Base-by-base conservation (phyloP, 2,888 invertebrate genomes). In the Cyrtodaria siliqua region DNA sequence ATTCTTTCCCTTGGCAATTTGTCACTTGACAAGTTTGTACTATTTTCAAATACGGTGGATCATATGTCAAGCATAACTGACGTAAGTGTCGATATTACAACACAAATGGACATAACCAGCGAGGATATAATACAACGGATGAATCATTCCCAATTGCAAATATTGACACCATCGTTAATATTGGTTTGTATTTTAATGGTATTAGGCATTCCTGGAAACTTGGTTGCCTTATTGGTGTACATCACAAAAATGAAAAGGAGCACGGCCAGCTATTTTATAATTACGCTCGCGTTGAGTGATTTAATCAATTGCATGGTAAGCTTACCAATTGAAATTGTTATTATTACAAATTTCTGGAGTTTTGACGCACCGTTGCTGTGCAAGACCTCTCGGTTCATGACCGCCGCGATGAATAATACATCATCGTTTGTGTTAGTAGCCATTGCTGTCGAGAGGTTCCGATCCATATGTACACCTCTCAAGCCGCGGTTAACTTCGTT, bases 191-290 rank as follows among this genome's bases (percentile, higher is more conserved):
- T 79, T 29, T 57, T 79, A 29, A 44, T 79, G 20, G 20, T 62
- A 23, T n/a, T 79, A 12, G 79, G 79, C 26, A 55, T 79, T 18
- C 79, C 79, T 14, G 79, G 79, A 16, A 79, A 79, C 47, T 23
- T 74, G 27, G 42, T 79, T 6, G 74, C 79, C 2, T 20, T 79
- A 16, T 29, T 79, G 38, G 79, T 79, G 38, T 79, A 79, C 53
- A 27, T 74, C 29, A 79, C 71, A 8, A 79, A 79, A 49, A 79
- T 79, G 79, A 79, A 79, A 47, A 55, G 79, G 26, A 79, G 61
- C 50, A 74, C 79, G 4, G 79, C 79, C 1, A 67, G 74, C 44
- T 79, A 79, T 64, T 79, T 79, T 56, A 79, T 79, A 20, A 79
- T 79, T 0, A 71, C 79, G 47, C 60, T 79, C 6, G 74, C 79